phyloP scores from a whole-genome alignment of 2,888 invertebrate species.

The Aphelenchoides bicaudatus region DNA sequence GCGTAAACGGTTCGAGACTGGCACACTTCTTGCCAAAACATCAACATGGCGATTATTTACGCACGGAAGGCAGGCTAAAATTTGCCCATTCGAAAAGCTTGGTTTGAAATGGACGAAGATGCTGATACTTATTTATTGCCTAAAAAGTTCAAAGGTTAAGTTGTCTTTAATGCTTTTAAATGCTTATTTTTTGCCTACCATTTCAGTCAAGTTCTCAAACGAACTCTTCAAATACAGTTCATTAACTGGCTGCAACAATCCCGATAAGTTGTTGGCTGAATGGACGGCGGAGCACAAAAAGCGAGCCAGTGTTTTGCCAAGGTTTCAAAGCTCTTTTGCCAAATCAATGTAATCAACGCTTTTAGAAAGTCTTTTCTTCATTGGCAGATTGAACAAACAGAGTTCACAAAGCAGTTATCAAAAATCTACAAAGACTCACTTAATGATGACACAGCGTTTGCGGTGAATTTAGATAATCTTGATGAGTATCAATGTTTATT shows the following conservation, averaged over 20 bases:
- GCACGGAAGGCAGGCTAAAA: too few species aligned
- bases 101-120: too few species aligned
- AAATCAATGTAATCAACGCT: not conserved
- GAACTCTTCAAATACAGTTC: slow-evolving; percentile 12
- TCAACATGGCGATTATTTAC: too few species aligned
- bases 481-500: slow-evolving; percentile 15
- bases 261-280: not conserved
- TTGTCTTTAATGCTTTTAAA: too few species aligned
- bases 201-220: slow-evolving; percentile 21
- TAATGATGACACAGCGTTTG: slow-evolving; percentile 34
- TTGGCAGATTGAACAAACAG: slow-evolving; percentile 22
- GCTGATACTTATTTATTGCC: too few species aligned
- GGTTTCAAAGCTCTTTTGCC: not conserved
- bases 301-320: slow-evolving; percentile 16
- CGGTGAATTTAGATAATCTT: slow-evolving; percentile 20
- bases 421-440: slow-evolving; percentile 14
- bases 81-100: too few species aligned
- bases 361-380: slow-evolving; percentile 26
- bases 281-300: slow-evolving; percentile 17
- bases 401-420: not conserved
- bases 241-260: slow-evolving; percentile 2
- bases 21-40: too few species aligned
- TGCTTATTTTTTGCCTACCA: too few species aligned
- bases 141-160: too few species aligned
- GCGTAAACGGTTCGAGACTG: too few species aligned